These are phyloP conservation scores for Caenorhabditis sp. DNA, from an alignment of 2,888 invertebrate genomes.

Conservation along the genomic window DNA sequence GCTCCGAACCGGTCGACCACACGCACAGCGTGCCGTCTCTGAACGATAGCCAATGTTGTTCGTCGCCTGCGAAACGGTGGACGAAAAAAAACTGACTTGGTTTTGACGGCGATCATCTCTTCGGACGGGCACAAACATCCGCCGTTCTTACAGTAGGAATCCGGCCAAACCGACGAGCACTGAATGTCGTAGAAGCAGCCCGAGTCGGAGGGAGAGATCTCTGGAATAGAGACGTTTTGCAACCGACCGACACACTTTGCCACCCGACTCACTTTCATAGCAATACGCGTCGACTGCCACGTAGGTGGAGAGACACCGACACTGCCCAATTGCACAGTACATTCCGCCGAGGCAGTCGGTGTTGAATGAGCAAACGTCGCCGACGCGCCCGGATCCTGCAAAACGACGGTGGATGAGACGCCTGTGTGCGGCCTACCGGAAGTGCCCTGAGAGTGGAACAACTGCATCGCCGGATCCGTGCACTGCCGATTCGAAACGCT, in stretches of 20 bases:
- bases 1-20: conserved; percentile 62
- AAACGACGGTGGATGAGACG: not conserved
- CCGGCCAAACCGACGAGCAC: conserved; percentile 70
- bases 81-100: conserved; percentile 56
- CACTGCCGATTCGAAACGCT: conserved; percentile 50
- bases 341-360: conserved; percentile 73
- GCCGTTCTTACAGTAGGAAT: conserved; percentile 67
- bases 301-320: conserved; percentile 67
- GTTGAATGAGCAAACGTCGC: conserved; percentile 71
- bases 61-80: not conserved
- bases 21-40: conserved; percentile 70
- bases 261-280: conserved; percentile 68
- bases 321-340: conserved; percentile 70
- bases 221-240: too few relatives aligned
- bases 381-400: conserved; percentile 69
- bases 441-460: conserved; percentile 65
- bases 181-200: conserved; percentile 70
- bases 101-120: conserved; percentile 70
- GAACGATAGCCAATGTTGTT: too few relatives aligned
- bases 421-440: too few relatives aligned
- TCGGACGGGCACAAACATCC: conserved; percentile 67
- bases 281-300: conserved; percentile 70
- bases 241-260: too few relatives aligned
- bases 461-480: conserved; percentile 56
- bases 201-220: conserved; percentile 67